Conservation (phyloP, 2,113 vertebrate species). For the Sinocyclocheilus anophthalmus region DNA sequence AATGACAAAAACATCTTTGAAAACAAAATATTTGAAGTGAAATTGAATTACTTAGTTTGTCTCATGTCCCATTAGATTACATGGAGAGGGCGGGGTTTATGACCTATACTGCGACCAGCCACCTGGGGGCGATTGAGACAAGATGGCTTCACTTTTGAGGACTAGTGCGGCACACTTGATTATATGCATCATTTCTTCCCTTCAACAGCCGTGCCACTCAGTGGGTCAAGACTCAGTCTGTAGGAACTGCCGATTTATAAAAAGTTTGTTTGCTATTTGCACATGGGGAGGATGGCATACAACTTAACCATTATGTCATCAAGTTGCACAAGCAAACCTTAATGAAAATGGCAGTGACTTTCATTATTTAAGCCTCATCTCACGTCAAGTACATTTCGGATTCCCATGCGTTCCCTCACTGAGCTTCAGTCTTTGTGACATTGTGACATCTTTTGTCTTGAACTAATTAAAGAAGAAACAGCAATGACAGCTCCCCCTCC, state of each 20-base stretch:
- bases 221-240: not conserved
- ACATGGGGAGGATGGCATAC: not conserved
- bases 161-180: no score
- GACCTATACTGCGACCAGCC: no score
- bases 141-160: no score
- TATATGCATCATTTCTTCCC: no score
- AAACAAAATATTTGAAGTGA: no score
- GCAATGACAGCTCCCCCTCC: not conserved
- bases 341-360: not conserved
- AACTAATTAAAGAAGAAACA: slow-evolving; percentile 39
- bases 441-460: slow-evolving; percentile 32
- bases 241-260: not conserved
- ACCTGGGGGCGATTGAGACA: no score
- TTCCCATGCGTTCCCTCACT: not conserved
- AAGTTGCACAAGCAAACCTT: not conserved
- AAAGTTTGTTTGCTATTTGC: slow-evolving; percentile 5
- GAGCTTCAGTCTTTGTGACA: slow-evolving; percentile 24
- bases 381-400: not conserved
- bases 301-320: slow-evolving; percentile 26
- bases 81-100: no score
- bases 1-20: no score
- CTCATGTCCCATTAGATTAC: no score
- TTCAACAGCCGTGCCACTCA: not conserved
- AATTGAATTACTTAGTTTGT: no score
- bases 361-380: slow-evolving; percentile 1